Conservation (phyloP, 2,888 invertebrate genomes). For the Leptopterna dolabrata region DNA sequence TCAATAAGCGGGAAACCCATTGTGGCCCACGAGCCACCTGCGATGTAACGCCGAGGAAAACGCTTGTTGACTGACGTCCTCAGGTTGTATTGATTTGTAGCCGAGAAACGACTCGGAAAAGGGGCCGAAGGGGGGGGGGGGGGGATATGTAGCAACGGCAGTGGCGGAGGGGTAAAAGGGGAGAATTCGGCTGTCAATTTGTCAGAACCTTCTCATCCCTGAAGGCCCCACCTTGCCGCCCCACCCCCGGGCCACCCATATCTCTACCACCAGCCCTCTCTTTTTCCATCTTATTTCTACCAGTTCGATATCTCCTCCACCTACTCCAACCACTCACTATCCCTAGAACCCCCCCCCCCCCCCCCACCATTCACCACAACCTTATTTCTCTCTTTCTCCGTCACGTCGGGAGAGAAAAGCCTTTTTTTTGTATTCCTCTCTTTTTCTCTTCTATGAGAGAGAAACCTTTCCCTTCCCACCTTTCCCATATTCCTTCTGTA, state of each 20-base stretch:
- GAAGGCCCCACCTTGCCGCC: not conserved
- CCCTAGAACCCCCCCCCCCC: not conserved
- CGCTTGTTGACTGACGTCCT: conserved; percentile 46
- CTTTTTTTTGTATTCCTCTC: not conserved
- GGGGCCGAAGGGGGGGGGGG: not conserved
- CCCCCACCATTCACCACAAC: not conserved
- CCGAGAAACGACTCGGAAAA: not conserved
- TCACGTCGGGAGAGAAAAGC: not conserved
- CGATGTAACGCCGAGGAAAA: not conserved
- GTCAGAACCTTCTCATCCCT: conserved; percentile 48
- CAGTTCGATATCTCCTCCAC: conserved; percentile 38
- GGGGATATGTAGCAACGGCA: not conserved
- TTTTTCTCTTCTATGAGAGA: not conserved
- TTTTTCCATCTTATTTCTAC: conserved; percentile 46
- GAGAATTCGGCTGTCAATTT: conserved; percentile 51
- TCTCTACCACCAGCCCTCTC: not conserved
- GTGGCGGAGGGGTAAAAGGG: not conserved
- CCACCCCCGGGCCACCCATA: not conserved
- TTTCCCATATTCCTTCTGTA: conserved; percentile 46
- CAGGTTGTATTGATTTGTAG: conserved; percentile 41
- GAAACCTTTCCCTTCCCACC: conserved; percentile 31
- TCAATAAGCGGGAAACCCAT: not conserved
- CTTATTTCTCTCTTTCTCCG: not conserved
- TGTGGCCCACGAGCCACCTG: not conserved
- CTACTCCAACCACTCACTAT: not conserved